Percentiles rank a stretch among this genome's conserved stretches.
These are phyloP conservation scores for Asbolus verrucosus DNA, from an alignment of 1,140 invertebrate genomes.

Conservation along the genomic window DNA sequence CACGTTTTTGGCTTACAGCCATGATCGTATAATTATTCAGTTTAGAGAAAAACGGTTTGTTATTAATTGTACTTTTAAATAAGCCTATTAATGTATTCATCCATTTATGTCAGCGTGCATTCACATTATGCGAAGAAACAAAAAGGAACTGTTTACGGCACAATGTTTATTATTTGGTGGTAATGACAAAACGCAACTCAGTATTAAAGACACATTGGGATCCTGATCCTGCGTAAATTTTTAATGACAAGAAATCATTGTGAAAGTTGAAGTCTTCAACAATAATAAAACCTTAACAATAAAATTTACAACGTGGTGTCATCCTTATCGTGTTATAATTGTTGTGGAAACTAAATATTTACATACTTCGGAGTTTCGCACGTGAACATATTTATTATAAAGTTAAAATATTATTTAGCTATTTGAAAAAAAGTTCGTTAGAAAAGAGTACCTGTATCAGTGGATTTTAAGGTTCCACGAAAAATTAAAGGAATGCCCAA, in stretches of 20 bases:
- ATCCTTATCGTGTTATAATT: neutral
- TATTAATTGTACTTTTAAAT: too few relatives aligned
- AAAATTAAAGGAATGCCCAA: slow-evolving; percentile 30
- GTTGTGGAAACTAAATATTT: neutral
- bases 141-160: too few relatives aligned
- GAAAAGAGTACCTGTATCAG: too few relatives aligned
- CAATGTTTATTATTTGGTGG: too few relatives aligned
- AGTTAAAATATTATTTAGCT: neutral
- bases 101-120: too few relatives aligned
- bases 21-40: slow-evolving; percentile 20
- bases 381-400: neutral
- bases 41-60: slow-evolving; percentile 12
- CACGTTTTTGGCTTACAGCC: slow-evolving; percentile 25
- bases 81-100: neutral
- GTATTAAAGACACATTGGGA: too few relatives aligned
- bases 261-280: neutral
- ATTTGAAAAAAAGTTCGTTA: too few relatives aligned
- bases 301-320: neutral
- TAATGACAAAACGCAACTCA: too few relatives aligned
- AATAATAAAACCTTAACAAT: too few relatives aligned
- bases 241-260: slow-evolving; percentile 5
- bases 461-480: neutral
- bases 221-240: too few relatives aligned
- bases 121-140: too few relatives aligned
- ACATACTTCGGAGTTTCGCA: neutral